Conservation (phyloP, 37 sponge, comb jelly and placozoan species). For the Oopsacas minuta region DNA sequence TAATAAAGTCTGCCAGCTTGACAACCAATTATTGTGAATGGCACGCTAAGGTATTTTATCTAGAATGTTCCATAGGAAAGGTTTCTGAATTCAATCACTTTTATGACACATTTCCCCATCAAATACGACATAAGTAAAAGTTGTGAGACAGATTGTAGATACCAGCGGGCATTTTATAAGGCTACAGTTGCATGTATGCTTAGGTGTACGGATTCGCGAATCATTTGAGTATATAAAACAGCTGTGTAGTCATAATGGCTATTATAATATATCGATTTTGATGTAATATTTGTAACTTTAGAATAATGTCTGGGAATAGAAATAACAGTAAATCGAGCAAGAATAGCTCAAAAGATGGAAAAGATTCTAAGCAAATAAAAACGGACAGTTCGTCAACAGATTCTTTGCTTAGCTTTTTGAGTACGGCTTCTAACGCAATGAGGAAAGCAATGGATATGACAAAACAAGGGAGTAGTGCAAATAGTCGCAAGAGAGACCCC, state of each 20-base stretch:
- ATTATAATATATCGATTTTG: background rate
- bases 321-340: background rate
- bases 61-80: background rate
- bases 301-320: background rate
- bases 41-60: background rate
- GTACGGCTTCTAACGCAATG: background rate
- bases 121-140: background rate
- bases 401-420: background rate
- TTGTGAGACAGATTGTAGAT: background rate
- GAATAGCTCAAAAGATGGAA: background rate
- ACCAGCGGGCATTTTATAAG: background rate
- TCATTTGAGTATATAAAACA: background rate
- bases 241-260: background rate
- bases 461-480: background rate
- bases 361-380: background rate
- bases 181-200: background rate
- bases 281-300: background rate
- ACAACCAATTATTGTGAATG: background rate
- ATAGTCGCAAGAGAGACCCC: constrained; percentile 1
- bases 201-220: constrained; percentile 12
- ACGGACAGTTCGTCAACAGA: background rate
- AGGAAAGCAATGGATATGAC: constrained; percentile 3
- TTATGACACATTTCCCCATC: background rate
- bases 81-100: background rate
- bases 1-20: too few relatives aligned